Evolutionary conservation across 2,888 invertebrate species (phyloP), one percentile per base, ranked within the genome.

Genomic region (Xylota segnis): DNA sequence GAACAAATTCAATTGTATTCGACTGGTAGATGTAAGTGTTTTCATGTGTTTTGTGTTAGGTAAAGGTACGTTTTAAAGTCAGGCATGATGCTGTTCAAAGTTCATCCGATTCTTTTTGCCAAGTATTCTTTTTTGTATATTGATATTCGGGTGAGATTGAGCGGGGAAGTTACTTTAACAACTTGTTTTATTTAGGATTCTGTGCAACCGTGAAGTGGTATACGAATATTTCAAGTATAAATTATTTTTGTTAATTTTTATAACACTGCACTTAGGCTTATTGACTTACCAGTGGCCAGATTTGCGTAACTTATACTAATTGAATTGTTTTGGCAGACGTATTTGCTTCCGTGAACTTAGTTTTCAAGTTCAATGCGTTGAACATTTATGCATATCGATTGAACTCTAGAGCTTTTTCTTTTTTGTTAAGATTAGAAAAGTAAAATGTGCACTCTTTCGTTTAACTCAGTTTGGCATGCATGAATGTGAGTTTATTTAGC

Each of bases 291-390:
- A 29, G 23, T 23, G 4, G 3, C 7, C 12, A 10, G 12, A 23
- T 72, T 59, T 40, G 27, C 34, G 5, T 50, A 71, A 34, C 18
- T 40, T 5, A 29, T 70, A 56, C 63, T 79, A 72, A 79, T 72
- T 72, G 2, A 65, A 72, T 78, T 78, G 56, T 29, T 54, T 54
- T 37, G 2, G 27, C 9, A 16, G 9, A 52, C 37, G n/a, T 70
- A 4, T 6, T 37, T n/a, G 68, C 47, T 37, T 23, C 40, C 29
- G 37, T 56, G 34, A 56, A 56, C 45, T 23, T 3, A 56, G 5
- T 65, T 56, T 56, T 72, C 58, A 78, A 78, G 72, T 72, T 78
- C 72, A 78, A 72, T 40, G 63, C 1, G 45, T 23, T 50, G 9
- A 7, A 5, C n/a, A 37, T 37, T 2, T 9, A 16, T 23, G 23